Evolutionary conservation across 2,797 vertebrate species (phyloP).

Genomic region (Bucorvus abyssinicus): DNA sequence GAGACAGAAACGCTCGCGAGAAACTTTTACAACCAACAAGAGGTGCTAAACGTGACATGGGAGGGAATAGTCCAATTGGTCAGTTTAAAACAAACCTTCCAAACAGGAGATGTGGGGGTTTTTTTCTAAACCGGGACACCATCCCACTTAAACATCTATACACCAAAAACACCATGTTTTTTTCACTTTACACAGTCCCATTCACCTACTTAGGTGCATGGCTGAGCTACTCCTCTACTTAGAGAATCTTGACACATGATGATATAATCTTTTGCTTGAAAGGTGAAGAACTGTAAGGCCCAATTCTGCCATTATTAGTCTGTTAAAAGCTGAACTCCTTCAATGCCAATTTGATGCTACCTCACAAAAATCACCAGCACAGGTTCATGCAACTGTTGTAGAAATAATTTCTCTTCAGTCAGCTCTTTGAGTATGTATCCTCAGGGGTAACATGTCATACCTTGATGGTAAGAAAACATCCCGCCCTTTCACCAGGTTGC

Average conservation of each 20-base stretch:
- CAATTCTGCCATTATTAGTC: background rate
- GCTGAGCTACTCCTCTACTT: background rate
- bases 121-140: too few species aligned
- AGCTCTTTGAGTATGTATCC: background rate
- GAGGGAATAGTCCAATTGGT: too few species aligned
- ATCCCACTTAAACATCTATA: background rate
- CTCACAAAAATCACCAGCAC: background rate
- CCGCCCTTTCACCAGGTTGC: background rate
- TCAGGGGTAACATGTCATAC: background rate
- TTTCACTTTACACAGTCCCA: background rate
- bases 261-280: background rate
- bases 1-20: too few species aligned
- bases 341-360: background rate
- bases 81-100: too few species aligned
- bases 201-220: background rate
- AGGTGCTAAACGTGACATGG: too few species aligned
- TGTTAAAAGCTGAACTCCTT: background rate
- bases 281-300: background rate
- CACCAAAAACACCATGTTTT: background rate
- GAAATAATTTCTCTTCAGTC: background rate
- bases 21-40: too few species aligned
- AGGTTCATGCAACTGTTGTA: background rate
- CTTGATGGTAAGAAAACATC: background rate
- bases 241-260: background rate
- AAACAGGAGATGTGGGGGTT: too few species aligned